phyloP scores from a whole-genome alignment of 2,113 vertebrate genomes.

The Cephalopterus ornatus region DNA sequence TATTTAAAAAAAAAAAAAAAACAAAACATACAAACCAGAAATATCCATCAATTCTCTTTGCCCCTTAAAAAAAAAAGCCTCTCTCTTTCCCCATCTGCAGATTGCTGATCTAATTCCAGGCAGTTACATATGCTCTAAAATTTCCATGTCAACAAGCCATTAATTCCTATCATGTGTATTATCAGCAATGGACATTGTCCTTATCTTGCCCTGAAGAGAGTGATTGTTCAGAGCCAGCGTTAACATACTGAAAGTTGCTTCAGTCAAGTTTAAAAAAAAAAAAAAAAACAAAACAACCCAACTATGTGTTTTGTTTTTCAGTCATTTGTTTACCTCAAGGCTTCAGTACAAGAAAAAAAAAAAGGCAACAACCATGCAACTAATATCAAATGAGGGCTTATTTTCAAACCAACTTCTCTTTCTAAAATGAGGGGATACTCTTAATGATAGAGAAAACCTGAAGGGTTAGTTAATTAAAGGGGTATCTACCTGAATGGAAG shows the following conservation, averaged over 20 bases:
- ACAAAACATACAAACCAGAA: accelerated
- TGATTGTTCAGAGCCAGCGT: neutral
- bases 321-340: neutral
- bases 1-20: neutral
- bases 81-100: neutral
- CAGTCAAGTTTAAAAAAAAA: neutral
- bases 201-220: neutral
- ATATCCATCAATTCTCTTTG: neutral
- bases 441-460: neutral
- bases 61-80: neutral
- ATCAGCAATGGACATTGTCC: neutral
- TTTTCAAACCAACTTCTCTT: neutral
- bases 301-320: neutral
- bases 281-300: neutral
- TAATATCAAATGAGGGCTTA: neutral
- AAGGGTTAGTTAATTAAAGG: neutral
- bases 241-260: neutral
- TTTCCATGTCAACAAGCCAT: neutral
- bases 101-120: neutral
- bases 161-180: neutral
- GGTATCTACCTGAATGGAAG: neutral
- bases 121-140: neutral
- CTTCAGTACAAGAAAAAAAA: neutral
- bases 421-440: neutral
- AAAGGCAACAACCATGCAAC: neutral